These are phyloP conservation scores for Coregonus clupeaformis DNA, from an alignment of 2,113 vertebrate species.

Conservation along the genomic window DNA sequence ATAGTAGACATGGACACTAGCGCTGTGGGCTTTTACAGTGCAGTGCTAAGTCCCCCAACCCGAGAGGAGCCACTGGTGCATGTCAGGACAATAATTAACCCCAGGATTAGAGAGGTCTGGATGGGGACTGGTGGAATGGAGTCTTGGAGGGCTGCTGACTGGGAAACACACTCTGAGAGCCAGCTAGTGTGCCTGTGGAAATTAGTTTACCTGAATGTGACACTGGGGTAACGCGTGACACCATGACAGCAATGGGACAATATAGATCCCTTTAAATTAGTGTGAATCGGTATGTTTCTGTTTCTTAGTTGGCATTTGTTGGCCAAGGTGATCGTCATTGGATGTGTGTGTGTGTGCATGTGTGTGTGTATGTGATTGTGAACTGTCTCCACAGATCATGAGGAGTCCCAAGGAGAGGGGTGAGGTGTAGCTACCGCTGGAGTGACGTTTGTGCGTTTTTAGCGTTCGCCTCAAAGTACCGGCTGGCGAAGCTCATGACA, in stretches of 20 bases:
- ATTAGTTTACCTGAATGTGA: not conserved
- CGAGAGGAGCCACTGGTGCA: not conserved
- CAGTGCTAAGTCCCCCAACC: too few relatives aligned
- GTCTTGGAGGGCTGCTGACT: too few relatives aligned
- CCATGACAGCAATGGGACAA: not conserved
- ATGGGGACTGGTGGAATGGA: not conserved
- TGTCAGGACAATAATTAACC: constrained; percentile 1
- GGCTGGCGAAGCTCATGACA: too few relatives aligned
- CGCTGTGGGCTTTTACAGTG: not conserved
- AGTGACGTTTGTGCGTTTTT: not conserved
- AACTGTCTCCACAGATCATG: not conserved
- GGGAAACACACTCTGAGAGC: too few relatives aligned
- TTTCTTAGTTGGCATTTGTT: too few relatives aligned
- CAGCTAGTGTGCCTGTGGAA: too few relatives aligned
- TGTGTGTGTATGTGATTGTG: not conserved
- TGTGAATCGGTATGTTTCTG: not conserved
- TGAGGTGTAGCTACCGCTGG: not conserved
- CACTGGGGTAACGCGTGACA: not conserved
- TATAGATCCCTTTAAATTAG: too few relatives aligned
- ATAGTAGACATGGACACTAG: not conserved
- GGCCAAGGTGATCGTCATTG: too few relatives aligned
- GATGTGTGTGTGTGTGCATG: too few relatives aligned
- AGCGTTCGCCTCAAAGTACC: not conserved
- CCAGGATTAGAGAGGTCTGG: constrained; percentile 9
- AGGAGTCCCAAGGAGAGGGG: too few relatives aligned